These are phyloP conservation scores for Scaptodrosophila lebanonensis DNA, from an alignment of 1,140 invertebrate genomes.

Conservation along the genomic window DNA sequence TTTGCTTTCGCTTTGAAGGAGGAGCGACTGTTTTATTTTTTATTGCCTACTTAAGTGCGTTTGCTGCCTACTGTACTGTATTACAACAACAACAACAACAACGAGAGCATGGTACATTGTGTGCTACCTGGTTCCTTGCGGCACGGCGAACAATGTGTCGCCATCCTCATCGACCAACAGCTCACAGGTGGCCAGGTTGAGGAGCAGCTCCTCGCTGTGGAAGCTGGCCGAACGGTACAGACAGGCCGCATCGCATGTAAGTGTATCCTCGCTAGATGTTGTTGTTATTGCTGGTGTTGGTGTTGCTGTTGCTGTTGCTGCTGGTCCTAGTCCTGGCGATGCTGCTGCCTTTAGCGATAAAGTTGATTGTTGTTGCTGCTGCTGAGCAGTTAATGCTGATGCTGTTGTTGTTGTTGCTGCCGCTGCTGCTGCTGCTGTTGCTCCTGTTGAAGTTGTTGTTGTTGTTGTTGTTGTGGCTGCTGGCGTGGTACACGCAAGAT, in stretches of 20 bases:
- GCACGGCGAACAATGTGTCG: too few species aligned
- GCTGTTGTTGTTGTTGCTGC: constrained; percentile 1
- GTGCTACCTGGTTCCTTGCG: constrained; percentile 44
- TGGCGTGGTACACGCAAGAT: constrained; percentile 9
- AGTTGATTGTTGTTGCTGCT: constrained; percentile 1
- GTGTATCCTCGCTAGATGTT: neutral
- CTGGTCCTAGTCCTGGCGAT: constrained; percentile 6
- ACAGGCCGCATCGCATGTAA: constrained; percentile 12
- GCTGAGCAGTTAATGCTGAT: constrained; percentile 1
- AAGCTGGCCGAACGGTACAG: constrained; percentile 38
- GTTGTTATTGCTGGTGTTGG: neutral
- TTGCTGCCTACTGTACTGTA: too few species aligned
- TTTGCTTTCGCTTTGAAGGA: too few species aligned
- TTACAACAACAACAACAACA: too few species aligned
- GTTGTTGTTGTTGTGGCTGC: constrained; percentile 7
- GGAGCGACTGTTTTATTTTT: too few species aligned
- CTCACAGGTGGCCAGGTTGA: constrained; percentile 42
- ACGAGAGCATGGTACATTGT: constrained; percentile 2
- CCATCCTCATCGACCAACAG: constrained; percentile 23
- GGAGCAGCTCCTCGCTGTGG: constrained; percentile 50
- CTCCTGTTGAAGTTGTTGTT: constrained; percentile 1
- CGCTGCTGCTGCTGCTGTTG: constrained; percentile 1
- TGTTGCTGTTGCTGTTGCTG: constrained; percentile 3
- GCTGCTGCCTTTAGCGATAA: constrained; percentile 4
- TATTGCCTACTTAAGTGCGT: too few species aligned